Evolutionary conservation across 2,888 invertebrate species (phyloP).

Genomic region (Halictus quadricinctus): DNA sequence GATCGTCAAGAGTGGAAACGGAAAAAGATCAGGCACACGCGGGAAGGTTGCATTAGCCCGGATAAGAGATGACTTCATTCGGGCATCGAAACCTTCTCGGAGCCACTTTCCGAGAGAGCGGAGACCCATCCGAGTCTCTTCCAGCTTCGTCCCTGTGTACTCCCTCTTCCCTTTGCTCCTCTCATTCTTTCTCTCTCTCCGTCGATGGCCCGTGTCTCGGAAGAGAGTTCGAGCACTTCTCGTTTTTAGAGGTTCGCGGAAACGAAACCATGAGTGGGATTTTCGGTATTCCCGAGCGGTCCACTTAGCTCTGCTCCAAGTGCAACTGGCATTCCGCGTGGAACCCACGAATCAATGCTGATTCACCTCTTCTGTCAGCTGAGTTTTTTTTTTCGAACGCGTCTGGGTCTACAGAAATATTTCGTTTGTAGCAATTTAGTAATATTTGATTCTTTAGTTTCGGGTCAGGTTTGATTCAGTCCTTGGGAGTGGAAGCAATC

Average conservation of each 20-base stretch:
- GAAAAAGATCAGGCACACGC: constrained; percentile 27
- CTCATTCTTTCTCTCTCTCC: not conserved
- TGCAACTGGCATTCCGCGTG: not conserved
- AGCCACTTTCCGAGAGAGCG: constrained; percentile 25
- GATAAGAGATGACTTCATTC: constrained; percentile 68
- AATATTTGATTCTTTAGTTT: no score
- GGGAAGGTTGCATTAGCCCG: constrained; percentile 44
- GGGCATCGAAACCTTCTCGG: constrained; percentile 40
- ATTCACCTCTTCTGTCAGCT: not conserved
- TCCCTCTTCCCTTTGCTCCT: not conserved
- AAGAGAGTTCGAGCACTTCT: not conserved
- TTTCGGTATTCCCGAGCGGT: constrained; percentile 20
- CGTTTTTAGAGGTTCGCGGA: constrained; percentile 28
- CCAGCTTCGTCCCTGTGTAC: not conserved
- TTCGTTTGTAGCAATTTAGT: not conserved
- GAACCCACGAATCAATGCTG: not conserved
- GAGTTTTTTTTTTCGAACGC: not conserved
- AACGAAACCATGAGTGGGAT: constrained; percentile 24
- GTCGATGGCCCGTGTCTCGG: not conserved
- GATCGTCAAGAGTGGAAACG: constrained; percentile 28
- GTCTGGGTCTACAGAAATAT: not conserved
- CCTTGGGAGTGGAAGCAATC: no score
- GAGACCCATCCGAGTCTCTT: constrained; percentile 22
- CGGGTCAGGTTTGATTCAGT: no score
- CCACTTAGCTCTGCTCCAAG: not conserved